phyloP scores from a whole-genome alignment of 1,140 invertebrate species.

The Aculops lycopersici region DNA sequence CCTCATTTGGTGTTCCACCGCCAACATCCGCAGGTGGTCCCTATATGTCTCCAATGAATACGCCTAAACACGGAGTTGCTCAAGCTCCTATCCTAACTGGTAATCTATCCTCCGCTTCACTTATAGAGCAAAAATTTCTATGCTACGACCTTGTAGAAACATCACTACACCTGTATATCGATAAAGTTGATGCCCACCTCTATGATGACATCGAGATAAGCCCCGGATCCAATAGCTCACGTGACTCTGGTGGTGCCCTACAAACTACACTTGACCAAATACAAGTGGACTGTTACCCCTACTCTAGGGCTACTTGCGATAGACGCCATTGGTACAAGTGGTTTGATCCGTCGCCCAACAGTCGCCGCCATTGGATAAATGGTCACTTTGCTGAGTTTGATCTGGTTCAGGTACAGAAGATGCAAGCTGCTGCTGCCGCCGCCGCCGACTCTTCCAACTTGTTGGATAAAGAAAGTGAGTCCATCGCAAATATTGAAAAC shows the following conservation, averaged over 20 bases:
- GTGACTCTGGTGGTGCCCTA: constrained; percentile 56
- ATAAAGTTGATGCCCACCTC: constrained; percentile 75
- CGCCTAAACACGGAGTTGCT: background rate
- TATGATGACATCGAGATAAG: constrained; percentile 49
- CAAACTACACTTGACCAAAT: constrained; percentile 54
- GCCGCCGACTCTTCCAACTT: background rate
- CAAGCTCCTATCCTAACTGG: constrained; percentile 2
- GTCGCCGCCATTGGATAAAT: constrained; percentile 17
- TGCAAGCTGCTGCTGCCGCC: constrained; percentile 1
- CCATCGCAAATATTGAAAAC: constrained; percentile 1
- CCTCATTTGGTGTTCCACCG: constrained; percentile 1
- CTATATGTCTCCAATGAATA: background rate
- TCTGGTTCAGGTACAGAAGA: constrained; percentile 7
- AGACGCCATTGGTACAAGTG: constrained; percentile 46
- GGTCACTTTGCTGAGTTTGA: constrained; percentile 16
- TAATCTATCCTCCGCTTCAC: constrained; percentile 9
- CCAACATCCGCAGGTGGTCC: constrained; percentile 1
- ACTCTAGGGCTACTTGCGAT: constrained; percentile 50
- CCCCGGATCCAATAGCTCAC: constrained; percentile 9
- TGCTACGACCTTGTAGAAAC: constrained; percentile 80
- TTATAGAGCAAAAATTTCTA: constrained; percentile 28
- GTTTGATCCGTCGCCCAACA: constrained; percentile 15
- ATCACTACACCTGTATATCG: constrained; percentile 77
- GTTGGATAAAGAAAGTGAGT: constrained; percentile 3
- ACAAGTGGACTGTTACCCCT: constrained; percentile 81